Percentiles rank a stretch among this genome's conserved stretches.
Evolutionary conservation across 2,888 invertebrate species (phyloP).

Genomic region (Drosophila leonis): DNA sequence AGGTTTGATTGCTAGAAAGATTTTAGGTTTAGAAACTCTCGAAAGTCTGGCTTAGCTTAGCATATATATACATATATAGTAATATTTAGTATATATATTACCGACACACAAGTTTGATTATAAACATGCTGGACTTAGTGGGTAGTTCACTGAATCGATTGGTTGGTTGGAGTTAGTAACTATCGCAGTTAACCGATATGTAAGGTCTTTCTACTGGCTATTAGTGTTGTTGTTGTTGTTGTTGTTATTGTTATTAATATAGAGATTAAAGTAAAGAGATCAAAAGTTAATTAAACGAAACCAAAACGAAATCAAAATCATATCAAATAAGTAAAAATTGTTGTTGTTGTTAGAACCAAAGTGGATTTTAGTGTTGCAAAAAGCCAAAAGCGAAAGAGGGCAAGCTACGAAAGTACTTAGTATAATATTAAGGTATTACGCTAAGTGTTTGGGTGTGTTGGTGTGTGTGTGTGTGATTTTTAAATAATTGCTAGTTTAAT

Average conservation of each 20-base stretch:
- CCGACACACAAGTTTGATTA: background rate
- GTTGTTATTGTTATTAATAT: background rate
- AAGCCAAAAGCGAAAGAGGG: slow-evolving; percentile 54
- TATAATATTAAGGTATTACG: slow-evolving; percentile 19
- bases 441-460: slow-evolving; percentile 9
- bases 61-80: background rate
- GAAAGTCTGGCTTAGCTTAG: background rate
- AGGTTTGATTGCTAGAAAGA: background rate
- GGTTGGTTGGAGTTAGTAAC: slow-evolving; percentile 17
- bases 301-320: slow-evolving; percentile 2
- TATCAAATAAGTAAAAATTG: background rate
- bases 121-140: slow-evolving; percentile 12
- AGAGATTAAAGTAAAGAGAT: background rate
- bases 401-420: slow-evolving; percentile 36
- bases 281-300: slow-evolving; percentile 10
- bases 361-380: slow-evolving; percentile 37
- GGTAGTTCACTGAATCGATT: background rate
- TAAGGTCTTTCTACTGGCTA: slow-evolving; percentile 1
- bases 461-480: slow-evolving; percentile 3
- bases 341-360: slow-evolving; percentile 5
- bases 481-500: background rate
- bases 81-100: background rate
- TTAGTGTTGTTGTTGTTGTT: slow-evolving; percentile 8
- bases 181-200: background rate
- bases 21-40: background rate